phyloP scores from a whole-genome alignment of 2,888 invertebrate genomes.

The Drosophila lutescens region DNA sequence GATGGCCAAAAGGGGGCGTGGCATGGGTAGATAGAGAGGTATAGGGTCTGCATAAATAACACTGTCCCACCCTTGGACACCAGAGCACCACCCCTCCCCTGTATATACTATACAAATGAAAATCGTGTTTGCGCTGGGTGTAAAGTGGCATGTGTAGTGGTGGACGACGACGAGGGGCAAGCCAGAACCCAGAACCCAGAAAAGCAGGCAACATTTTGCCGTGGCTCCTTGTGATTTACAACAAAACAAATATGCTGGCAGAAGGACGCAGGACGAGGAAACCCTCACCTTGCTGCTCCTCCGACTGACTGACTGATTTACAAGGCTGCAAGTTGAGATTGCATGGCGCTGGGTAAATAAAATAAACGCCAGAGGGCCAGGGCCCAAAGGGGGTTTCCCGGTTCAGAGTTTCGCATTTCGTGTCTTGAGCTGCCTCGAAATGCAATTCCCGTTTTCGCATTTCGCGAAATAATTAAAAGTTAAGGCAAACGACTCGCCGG shows the following conservation, averaged over 20 bases:
- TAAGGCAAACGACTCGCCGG: constrained; percentile 63
- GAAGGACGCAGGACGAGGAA: constrained; percentile 23
- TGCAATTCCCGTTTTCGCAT: constrained; percentile 80
- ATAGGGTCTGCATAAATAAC: constrained; percentile 75
- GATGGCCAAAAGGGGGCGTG: constrained; percentile 24
- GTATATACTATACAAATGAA: constrained; percentile 74
- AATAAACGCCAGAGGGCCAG: constrained; percentile 65
- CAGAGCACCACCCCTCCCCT: background rate
- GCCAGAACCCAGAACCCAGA: background rate
- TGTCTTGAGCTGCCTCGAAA: constrained; percentile 59
- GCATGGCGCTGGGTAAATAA: constrained; percentile 79
- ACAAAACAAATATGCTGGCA: constrained; percentile 78
- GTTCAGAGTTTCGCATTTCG: constrained; percentile 45
- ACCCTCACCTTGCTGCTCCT: constrained; percentile 60
- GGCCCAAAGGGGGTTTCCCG: constrained; percentile 1
- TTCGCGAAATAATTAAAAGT: constrained; percentile 76
- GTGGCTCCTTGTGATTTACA: constrained; percentile 79
- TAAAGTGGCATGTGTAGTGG: constrained; percentile 78
- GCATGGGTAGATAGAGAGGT: constrained; percentile 31
- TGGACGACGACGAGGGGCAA: constrained; percentile 17
- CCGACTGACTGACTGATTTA: constrained; percentile 74
- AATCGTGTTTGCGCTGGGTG: constrained; percentile 79
- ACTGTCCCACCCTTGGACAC: constrained; percentile 11
- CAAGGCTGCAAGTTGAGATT: constrained; percentile 80
- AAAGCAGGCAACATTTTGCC: constrained; percentile 56